A percentile compares a stretch with the other conserved stretches of the same genome.
phyloP scores from a whole-genome alignment of 2,888 invertebrate species.

The Caenorhabditis sp. region DNA sequence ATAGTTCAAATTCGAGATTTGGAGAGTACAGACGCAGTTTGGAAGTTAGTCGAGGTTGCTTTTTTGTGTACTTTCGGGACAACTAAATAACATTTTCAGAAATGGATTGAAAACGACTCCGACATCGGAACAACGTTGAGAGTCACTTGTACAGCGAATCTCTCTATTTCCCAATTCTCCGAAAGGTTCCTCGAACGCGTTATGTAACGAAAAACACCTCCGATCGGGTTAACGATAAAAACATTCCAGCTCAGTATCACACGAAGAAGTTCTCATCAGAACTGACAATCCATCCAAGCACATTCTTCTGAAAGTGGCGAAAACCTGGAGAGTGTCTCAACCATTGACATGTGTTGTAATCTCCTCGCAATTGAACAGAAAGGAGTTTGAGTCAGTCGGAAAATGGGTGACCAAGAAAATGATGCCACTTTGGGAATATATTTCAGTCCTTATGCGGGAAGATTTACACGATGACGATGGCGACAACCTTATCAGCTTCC shows the following conservation, averaged over 20 bases:
- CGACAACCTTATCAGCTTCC: background rate
- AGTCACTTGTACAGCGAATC: background rate
- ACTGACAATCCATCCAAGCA: slow-evolving; percentile 27
- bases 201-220: background rate
- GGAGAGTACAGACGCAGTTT: background rate
- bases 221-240: background rate
- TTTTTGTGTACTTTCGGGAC: background rate
- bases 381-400: background rate
- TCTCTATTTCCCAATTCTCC: background rate
- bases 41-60: slow-evolving; percentile 5
- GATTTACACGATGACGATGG: slow-evolving; percentile 4
- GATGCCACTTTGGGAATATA: slow-evolving; percentile 17
- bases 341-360: slow-evolving; percentile 22
- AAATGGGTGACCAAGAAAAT: slow-evolving; percentile 18
- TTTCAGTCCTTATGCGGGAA: background rate
- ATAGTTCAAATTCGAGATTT: slow-evolving; percentile 7
- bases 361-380: background rate
- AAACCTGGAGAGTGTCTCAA: background rate
- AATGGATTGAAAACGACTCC: slow-evolving; percentile 30
- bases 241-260: background rate
- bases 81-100: background rate
- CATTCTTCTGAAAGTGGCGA: slow-evolving; percentile 26
- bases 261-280: slow-evolving; percentile 5
- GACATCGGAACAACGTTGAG: slow-evolving; percentile 10
- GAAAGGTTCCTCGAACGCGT: background rate